Percentiles rank a stretch among this genome's conserved stretches.
Evolutionary conservation across 2,888 invertebrate species (phyloP).

Genomic region (Harmothoe impar): DNA sequence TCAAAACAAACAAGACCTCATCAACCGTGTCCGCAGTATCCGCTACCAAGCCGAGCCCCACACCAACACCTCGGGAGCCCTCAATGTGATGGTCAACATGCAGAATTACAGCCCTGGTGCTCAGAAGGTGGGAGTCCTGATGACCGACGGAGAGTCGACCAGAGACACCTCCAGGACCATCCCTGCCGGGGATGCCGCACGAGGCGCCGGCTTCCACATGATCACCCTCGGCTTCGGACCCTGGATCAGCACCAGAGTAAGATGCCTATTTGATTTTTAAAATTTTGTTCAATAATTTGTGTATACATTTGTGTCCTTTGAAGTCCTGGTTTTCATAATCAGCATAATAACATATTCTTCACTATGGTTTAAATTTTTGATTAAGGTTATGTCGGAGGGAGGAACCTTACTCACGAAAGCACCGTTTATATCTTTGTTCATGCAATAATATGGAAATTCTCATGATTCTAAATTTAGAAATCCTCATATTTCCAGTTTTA

Average conservation of each 20-base stretch:
- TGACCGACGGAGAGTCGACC: background rate
- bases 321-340: too few species aligned
- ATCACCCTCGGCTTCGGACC: background rate
- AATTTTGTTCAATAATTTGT: too few species aligned
- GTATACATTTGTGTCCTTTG: too few species aligned
- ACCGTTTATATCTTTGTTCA: too few species aligned
- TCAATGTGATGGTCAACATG: background rate
- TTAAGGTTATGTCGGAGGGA: too few species aligned
- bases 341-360: too few species aligned
- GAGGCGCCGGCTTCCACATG: background rate
- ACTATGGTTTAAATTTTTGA: too few species aligned
- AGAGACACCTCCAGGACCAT: background rate
- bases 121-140: background rate
- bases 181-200: background rate
- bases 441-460: too few species aligned
- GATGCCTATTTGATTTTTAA: background rate
- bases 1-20: background rate
- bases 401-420: too few species aligned
- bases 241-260: background rate
- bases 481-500: too few species aligned
- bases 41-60: background rate
- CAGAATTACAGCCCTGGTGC: background rate
- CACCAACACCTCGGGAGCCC: slow-evolving; percentile 36
- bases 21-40: background rate
- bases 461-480: too few species aligned